Conservation (phyloP, 1,140 invertebrate species). For the Chelonus insularis region DNA sequence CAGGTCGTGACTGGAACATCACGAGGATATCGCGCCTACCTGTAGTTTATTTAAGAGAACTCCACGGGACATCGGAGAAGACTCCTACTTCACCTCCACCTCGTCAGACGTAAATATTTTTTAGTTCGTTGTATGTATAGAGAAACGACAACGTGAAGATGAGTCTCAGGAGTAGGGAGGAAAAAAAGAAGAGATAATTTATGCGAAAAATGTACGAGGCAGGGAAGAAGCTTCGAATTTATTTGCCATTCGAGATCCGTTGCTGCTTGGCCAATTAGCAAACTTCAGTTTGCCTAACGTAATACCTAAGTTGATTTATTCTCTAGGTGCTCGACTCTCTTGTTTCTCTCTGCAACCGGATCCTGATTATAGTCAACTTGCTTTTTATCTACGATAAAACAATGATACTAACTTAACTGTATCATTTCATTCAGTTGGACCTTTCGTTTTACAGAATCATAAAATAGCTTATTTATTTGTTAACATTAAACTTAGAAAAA, state of each 20-base stretch:
- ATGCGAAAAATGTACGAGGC: slow-evolving; percentile 30
- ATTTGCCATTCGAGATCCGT: slow-evolving; percentile 24
- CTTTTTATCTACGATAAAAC: no score
- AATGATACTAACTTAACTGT: no score
- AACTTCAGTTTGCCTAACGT: slow-evolving; percentile 12
- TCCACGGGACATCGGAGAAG: slow-evolving; percentile 33
- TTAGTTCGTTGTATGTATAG: background rate
- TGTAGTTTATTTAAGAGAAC: slow-evolving; percentile 38
- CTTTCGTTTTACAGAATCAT: no score
- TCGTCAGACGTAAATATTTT: slow-evolving; percentile 25
- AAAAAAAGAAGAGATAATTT: slow-evolving; percentile 28
- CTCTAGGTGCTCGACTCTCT: background rate
- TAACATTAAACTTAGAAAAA: no score
- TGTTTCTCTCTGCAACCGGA: background rate
- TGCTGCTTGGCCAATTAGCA: slow-evolving; percentile 9
- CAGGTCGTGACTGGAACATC: slow-evolving; percentile 29
- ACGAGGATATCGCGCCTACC: slow-evolving; percentile 37
- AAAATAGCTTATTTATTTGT: no score
- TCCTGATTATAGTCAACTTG: no score
- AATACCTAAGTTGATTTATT: slow-evolving; percentile 18
- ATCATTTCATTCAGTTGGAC: no score
- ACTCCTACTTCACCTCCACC: slow-evolving; percentile 6
- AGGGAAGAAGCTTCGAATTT: slow-evolving; percentile 21
- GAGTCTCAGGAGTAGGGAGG: slow-evolving; percentile 3
- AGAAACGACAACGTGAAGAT: background rate